Conservation (phyloP, 2,888 invertebrate genomes). For the Choreutis nemorana region DNA sequence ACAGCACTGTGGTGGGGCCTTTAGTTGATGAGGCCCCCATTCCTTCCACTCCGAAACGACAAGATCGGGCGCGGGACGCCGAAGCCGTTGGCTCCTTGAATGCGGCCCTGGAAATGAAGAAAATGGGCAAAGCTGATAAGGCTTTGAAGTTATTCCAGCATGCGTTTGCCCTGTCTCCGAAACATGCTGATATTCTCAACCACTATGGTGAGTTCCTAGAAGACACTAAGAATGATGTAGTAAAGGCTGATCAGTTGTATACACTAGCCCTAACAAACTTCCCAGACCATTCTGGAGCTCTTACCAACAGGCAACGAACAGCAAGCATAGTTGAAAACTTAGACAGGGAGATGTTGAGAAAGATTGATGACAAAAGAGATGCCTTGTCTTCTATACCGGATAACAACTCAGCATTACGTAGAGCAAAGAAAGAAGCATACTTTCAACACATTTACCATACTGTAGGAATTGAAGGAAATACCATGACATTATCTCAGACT, state of each 20-base stretch:
- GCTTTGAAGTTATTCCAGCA: slow-evolving; percentile 89
- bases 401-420: slow-evolving; percentile 78
- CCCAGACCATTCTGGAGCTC: slow-evolving; percentile 83
- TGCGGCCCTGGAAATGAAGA: slow-evolving; percentile 85
- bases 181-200: slow-evolving; percentile 90
- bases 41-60: slow-evolving; percentile 16
- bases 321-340: slow-evolving; percentile 89
- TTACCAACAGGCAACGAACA: slow-evolving; percentile 84
- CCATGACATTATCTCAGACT: slow-evolving; percentile 92
- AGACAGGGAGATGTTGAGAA: slow-evolving; percentile 79
- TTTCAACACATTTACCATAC: slow-evolving; percentile 97
- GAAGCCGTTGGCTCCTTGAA: slow-evolving; percentile 88
- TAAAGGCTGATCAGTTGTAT: slow-evolving; percentile 91
- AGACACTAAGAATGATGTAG: slow-evolving; percentile 81
- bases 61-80: slow-evolving; percentile 37
- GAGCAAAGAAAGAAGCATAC: slow-evolving; percentile 94
- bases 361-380: slow-evolving; percentile 86
- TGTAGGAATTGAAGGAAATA: slow-evolving; percentile 97
- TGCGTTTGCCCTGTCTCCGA: slow-evolving; percentile 89
- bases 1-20: slow-evolving; percentile 45
- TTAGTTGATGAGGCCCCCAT: slow-evolving; percentile 26
- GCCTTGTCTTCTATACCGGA: slow-evolving; percentile 83
- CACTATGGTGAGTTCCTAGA: slow-evolving; percentile 95
- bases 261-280: slow-evolving; percentile 83
- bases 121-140: slow-evolving; percentile 83